Evolutionary conservation across 2,888 invertebrate genomes (phyloP), one percentile per base, ranked within the genome.

Genomic region (Platerodrilus igneus): DNA sequence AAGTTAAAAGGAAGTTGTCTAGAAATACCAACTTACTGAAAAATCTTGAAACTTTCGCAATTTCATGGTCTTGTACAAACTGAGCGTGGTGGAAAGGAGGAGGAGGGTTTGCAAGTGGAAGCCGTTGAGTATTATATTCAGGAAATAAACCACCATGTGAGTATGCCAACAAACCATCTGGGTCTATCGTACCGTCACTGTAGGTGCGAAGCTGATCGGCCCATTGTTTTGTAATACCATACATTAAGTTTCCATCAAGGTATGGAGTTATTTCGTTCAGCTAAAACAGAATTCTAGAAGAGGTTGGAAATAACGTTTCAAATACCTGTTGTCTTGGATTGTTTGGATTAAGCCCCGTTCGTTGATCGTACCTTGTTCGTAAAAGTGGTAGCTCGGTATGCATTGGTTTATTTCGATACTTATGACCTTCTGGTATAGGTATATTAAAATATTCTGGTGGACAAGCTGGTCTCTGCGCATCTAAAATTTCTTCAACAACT

Each of bases 401-500:
- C 8, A 54, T 45, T 8, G 54, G 51, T 25, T 48, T 37, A 6
- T 11, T 60, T 18, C 57, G 55, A 41, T 65, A 71, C 42, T 46
- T 50, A 53, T 76, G 73, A 13, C 57, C 55, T 30, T 63, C 47
- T 2, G 76, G 75, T 28, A 79, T 71, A 2, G 60, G 48, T 28
- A 79, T 72, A 51, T 77, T 78, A 51, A 76, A 72, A 55, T 77
- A 78, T 58, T 77, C 77, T 0, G 75, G 73, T 5, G 77, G 77
- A 62, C 77, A 78, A 8, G 74, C 74, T n/a, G 76, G 67, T 50
- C 73, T 61, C 57, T 78, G 76, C 1, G 76, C 72, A 61, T 79
- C 77, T 25, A 79, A 55, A 40, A 79, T 72, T 64, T 79, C 79
- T 53, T 78, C 77, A 7, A 78, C 76, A 1, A 78, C 71, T 61